Conservation (phyloP, 2,113 vertebrate genomes). For the Raphicerus campestris region DNA sequence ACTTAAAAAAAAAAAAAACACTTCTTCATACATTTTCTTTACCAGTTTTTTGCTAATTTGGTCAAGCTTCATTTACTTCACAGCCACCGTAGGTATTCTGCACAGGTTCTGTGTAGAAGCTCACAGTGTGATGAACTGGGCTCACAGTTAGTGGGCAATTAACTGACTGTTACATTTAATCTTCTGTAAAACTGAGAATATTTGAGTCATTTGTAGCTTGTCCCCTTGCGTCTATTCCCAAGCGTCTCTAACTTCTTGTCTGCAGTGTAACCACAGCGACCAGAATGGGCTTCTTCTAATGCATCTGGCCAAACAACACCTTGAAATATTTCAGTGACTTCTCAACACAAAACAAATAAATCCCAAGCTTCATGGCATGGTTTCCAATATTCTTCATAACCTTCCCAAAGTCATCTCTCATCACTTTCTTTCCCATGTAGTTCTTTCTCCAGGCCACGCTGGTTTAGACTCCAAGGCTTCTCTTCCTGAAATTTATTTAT, state of each 20-base stretch:
- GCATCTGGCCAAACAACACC: not conserved
- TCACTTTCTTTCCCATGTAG: not conserved
- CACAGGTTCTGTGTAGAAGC: not conserved
- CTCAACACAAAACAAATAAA: not conserved
- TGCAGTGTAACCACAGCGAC: not conserved
- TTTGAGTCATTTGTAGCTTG: not conserved
- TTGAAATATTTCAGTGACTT: not conserved
- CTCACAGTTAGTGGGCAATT: not conserved
- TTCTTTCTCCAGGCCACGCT: not conserved
- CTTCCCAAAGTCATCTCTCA: not conserved
- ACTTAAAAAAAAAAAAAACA: not conserved
- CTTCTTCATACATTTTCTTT: not conserved
- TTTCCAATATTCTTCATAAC: not conserved
- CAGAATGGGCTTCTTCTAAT: not conserved
- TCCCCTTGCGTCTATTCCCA: not conserved
- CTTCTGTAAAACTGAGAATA: not conserved
- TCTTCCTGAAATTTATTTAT: not conserved
- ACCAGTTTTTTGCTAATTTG: not conserved
- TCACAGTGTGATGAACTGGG: not conserved
- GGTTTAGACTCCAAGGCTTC: not conserved
- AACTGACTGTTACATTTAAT: not conserved
- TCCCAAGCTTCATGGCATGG: not conserved
- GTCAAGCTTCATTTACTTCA: not conserved
- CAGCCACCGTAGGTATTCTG: not conserved
- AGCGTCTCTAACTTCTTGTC: not conserved